Conservation (phyloP, 35 echinoderm and acorn worm species). For the Ophioderma brevispina region DNA sequence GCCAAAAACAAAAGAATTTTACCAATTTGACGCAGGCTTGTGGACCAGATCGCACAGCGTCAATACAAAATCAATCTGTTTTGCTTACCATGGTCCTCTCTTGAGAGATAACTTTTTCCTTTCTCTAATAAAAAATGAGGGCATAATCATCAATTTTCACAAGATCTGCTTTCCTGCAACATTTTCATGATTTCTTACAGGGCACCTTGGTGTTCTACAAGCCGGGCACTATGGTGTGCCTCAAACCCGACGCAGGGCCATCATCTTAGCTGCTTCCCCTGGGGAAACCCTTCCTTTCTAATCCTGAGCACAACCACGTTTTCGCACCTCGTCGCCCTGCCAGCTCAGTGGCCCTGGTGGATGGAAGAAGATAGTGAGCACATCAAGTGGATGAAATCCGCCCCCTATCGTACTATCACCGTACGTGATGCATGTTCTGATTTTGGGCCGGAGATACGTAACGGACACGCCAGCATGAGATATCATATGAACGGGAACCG, state of each 20-base stretch:
- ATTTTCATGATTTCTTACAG: no score
- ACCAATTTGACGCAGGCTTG: no score
- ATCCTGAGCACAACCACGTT: conserved; percentile 89
- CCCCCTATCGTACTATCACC: conserved; percentile 93
- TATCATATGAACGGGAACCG: conserved; percentile 93
- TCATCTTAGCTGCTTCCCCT: conserved; percentile 93
- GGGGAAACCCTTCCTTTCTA: conserved; percentile 92
- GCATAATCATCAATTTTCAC: no score
- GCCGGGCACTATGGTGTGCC: conserved; percentile 97
- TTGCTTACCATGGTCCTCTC: no score
- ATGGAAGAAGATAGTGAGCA: conserved; percentile 78
- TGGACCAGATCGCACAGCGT: no score
- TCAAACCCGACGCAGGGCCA: conserved; percentile 91
- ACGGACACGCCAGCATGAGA: conserved; percentile 82
- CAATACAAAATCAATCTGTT: no score
- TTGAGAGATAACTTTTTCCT: no score
- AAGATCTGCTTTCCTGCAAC: no score
- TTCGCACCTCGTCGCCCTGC: conserved; percentile 77
- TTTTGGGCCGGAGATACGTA: conserved; percentile 76
- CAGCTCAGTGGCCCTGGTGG: conserved; percentile 81
- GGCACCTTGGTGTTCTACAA: conserved; percentile 97
- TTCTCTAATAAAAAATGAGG: no score
- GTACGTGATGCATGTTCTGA: conserved; percentile 91
- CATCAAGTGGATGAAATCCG: conserved; percentile 74
- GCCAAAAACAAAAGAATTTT: no score